Base-by-base conservation (phyloP, 1,140 invertebrate species). In the Epicauta chinensis region DNA sequence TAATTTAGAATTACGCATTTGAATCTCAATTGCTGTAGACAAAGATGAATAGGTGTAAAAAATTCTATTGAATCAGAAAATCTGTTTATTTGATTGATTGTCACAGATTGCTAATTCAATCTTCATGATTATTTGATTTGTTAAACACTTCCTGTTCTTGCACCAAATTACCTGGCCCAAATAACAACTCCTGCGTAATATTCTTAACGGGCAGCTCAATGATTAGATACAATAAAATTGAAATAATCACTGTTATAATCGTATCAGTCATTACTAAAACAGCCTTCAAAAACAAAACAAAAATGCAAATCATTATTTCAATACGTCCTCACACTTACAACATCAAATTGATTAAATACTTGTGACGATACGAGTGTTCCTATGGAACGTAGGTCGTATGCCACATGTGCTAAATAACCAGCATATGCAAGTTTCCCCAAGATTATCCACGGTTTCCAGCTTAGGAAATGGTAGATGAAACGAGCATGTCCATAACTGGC, bases 371-470 rank as follows among this genome's bases (percentile, higher is more conserved):
- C n/a, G n/a, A n/a, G n/a, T n/a, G n/a, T n/a, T n/a, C n/a, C n/a
- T 47, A 74, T 69, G 36, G 67, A 64, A 4, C 71, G 35, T 44
- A 74, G 67, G n/a, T n/a, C n/a, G n/a, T n/a, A n/a, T n/a, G n/a
- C n/a, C n/a, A n/a, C n/a, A 53, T 83, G 81, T 12, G 71, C 71
- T 14, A 90, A 68, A 64, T 89, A 90, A 2, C 81, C 77, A 34
- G 79, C 79, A 62, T 87, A 91, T 0, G 81, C 78, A 14, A 91
- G 69, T 56, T 83, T 78, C 48, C 83, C 81, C 2, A 90, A 69
- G 1, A 84, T 83, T 15, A 82, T 72, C 72, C 83, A 85, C 0
- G 75, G 73, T 14, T 69, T 73, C 83, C 84, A 88, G 1, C 61
- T 58, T 0, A 70, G 51, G 9, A 65, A 16, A 7, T 56, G 63